Base-by-base conservation (phyloP, 2,797 vertebrate species). In the Lophotriccus pileatus region DNA sequence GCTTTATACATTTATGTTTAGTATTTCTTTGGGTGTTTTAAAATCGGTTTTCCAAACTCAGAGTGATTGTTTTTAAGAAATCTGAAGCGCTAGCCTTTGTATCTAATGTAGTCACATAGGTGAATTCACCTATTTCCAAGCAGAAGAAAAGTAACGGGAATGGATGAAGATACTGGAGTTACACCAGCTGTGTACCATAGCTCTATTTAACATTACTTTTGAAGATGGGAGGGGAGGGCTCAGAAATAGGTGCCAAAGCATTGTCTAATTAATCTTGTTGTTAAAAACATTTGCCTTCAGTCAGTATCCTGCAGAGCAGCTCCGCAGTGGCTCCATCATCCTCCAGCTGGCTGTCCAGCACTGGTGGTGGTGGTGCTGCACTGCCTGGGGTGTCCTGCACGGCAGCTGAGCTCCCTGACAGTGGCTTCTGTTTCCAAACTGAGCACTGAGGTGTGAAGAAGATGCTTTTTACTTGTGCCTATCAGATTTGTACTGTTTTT, bases 401-500 rank as follows among this genome's bases (percentile, higher is more conserved):
- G 27, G 77, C 89, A 69, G 36, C 79, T 47, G 62, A 88, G 81
- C 68, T 80, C 58, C 58, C 75, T 22, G 19, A 21, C 52, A 14
- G 1, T 18, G 60, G 70, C 69, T 82, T 90, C 64, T 6, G 30
- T 63, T 86, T 72, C 80, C 79, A 68, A 93, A 64, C 25, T 30
- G 59, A 97, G 90, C 63, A 14, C 0, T 20, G 78, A 94, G 92
- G 84, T 89, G 86, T 66, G 80, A 87, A 68, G 94, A 90, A 94
- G 93, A 90, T 80, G 85, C 94, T 90, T 95, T 96, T 97, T 95
- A 91, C 88, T 95, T 92, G 93, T 96, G 94, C 92, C 96, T 96
- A 88, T 95, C 89, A 50, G 75, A 70, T 96, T 81, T 88, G 74
- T 91, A 68, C 67, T 68, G 88, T 68, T 76, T 88, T 91, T 88